Base-by-base conservation (phyloP, 1,140 invertebrate genomes). In the Micrasema minimum region DNA sequence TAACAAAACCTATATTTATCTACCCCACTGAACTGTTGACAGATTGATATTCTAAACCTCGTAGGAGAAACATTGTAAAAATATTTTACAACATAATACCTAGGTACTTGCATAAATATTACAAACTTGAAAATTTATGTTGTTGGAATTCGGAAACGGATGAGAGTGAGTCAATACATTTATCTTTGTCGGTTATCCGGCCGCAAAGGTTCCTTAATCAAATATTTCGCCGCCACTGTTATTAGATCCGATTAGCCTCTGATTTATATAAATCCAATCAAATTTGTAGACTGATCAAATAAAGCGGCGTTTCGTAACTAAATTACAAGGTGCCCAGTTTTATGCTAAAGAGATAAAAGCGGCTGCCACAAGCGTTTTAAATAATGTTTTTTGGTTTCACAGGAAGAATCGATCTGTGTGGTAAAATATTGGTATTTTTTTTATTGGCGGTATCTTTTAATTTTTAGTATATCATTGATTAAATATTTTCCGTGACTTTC, bases 101-200 rank as follows among this genome's bases (percentile, higher is more conserved):
- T n/a, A n/a, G n/a, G n/a, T n/a, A n/a, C n/a, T n/a, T n/a, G n/a
- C 26, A 4, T 31, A 31, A 31, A 31, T 31, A 31, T 31, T 31
- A 31, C 26, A 7, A 2, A 31, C 7, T 4, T 4, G 26, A 7
- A 31, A 31, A 31, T 31, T 31, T 4, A 31, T 31, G 3, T 31
- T 67, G 35, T 41, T 53, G 48, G 71, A 73, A 73, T 73, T 73
- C 71, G 71, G 71, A 73, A 73, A 69, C 66, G 71, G 71, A 73
- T 66, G 43, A 14, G 38, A 35, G 48, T 67, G 50, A 67, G 31
- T 57, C 65, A 64, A 46, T 64, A 16, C 26, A 4, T 31, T 31
- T 31, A 31, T 2, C n/a, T n/a, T 31, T 31, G 7, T 7, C 7
- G 7, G 26, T 31, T 31, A 37, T 59, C 35, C n/a, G 16, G 16